Conservation (phyloP, 2,888 invertebrate species). For the Synanthedon tipuliformis region DNA sequence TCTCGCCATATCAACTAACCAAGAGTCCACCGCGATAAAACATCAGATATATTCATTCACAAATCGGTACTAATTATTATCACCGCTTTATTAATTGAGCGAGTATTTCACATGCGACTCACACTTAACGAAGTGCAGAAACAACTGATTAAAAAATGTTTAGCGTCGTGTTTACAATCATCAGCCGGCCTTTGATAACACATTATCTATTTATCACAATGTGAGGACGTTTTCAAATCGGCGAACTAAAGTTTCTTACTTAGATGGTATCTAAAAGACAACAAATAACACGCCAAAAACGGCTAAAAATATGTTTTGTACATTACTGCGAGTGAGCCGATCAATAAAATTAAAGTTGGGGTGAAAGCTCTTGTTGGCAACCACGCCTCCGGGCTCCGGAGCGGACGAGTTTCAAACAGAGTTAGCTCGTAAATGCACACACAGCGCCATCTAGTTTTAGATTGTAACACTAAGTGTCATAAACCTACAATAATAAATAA, state of each 20-base stretch:
- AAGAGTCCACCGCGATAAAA: neutral
- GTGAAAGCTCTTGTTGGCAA: slow-evolving; percentile 42
- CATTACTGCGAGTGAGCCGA: slow-evolving; percentile 26
- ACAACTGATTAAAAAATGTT: slow-evolving; percentile 45
- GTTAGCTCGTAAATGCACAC: slow-evolving; percentile 13
- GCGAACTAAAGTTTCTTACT: slow-evolving; percentile 3
- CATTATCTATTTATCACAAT: slow-evolving; percentile 26
- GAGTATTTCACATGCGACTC: slow-evolving; percentile 8
- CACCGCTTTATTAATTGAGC: slow-evolving; percentile 21
- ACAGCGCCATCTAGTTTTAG: slow-evolving; percentile 36
- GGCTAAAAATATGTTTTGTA: slow-evolving; percentile 34
- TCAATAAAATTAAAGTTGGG: slow-evolving; percentile 50
- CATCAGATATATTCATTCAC: slow-evolving; percentile 1
- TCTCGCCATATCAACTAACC: slow-evolving; percentile 39
- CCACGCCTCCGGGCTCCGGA: slow-evolving; percentile 36
- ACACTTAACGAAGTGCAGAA: slow-evolving; percentile 15
- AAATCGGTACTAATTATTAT: slow-evolving; percentile 4
- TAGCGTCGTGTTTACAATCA: slow-evolving; percentile 16
- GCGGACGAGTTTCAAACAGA: slow-evolving; percentile 1
- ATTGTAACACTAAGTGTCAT: too few species aligned
- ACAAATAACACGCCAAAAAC: slow-evolving; percentile 29
- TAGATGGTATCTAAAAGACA: slow-evolving; percentile 11
- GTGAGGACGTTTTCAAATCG: slow-evolving; percentile 21
- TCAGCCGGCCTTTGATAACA: slow-evolving; percentile 24
- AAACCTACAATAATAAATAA: too few species aligned